Evolutionary conservation across 2,888 invertebrate genomes (phyloP).

Genomic region (Zelleria hepariella): DNA sequence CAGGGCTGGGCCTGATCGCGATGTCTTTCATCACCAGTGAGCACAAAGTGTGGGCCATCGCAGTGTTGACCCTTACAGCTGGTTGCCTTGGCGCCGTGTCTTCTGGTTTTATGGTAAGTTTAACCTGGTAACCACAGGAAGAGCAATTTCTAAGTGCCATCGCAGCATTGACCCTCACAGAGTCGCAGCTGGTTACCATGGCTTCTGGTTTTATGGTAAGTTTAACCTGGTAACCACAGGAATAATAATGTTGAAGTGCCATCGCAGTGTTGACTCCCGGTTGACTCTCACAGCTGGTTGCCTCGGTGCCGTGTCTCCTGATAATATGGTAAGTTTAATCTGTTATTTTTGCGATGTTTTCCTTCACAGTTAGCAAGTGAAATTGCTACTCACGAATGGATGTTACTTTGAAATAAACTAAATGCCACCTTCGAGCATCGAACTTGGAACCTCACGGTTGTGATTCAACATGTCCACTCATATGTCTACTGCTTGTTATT

Average conservation of each 20-base stretch:
- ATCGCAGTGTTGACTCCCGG: constrained; percentile 69
- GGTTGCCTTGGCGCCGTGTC: constrained; percentile 74
- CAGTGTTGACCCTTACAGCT: constrained; percentile 72
- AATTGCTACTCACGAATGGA: too few species aligned
- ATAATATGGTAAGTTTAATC: constrained; percentile 60
- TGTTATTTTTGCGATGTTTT: too few species aligned
- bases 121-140: too few species aligned
- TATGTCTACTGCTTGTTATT: too few species aligned
- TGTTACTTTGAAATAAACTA: too few species aligned
- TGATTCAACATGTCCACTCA: too few species aligned
- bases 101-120: constrained; percentile 69
- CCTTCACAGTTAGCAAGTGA: too few species aligned
- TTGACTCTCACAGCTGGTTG: constrained; percentile 75
- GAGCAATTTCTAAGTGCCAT: too few species aligned
- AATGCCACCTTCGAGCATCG: too few species aligned
- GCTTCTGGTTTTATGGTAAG: constrained; percentile 73
- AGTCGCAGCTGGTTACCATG: constrained; percentile 73
- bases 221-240: too few species aligned
- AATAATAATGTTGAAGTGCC: too few species aligned
- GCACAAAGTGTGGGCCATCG: constrained; percentile 46
- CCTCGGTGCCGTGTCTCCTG: constrained; percentile 73
- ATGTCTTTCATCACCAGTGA: constrained; percentile 42
- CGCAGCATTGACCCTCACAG: constrained; percentile 70
- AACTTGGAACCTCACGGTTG: too few species aligned
- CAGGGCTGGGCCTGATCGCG: constrained; percentile 69